These are phyloP conservation scores for Epistrophe grossulariae DNA, from an alignment of 2,888 invertebrate species.

Conservation along the genomic window DNA sequence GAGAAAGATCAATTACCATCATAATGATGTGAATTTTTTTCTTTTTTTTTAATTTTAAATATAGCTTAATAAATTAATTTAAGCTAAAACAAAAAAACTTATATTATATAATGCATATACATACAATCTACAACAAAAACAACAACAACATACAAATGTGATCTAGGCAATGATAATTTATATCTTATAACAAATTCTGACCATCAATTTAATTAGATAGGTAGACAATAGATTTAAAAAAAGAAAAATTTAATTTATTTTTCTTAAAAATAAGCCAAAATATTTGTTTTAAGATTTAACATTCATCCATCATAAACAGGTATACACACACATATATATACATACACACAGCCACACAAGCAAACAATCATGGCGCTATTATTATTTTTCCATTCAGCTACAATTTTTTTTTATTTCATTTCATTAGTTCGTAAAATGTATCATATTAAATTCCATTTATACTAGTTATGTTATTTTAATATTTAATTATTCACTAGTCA, in stretches of 20 bases:
- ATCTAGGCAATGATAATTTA: conserved; percentile 72
- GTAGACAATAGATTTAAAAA: neutral
- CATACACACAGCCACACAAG: neutral
- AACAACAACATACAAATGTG: conserved; percentile 47
- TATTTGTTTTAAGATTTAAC: conserved; percentile 7
- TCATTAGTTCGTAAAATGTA: conserved; percentile 40
- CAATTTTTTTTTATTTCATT: conserved; percentile 35
- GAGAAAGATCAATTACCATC: conserved; percentile 58
- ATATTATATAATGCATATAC: neutral
- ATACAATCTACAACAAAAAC: conserved; percentile 11
- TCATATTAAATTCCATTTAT: conserved; percentile 46
- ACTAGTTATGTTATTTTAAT: conserved; percentile 42
- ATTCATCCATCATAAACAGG: conserved; percentile 2
- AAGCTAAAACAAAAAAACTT: conserved; percentile 11
- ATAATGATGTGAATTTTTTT: conserved; percentile 39
- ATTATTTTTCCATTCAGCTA: conserved; percentile 22
- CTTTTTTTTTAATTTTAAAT: conserved; percentile 31
- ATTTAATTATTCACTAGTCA: conserved; percentile 71
- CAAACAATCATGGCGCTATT: conserved; percentile 11
- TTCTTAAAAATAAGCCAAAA: conserved; percentile 57
- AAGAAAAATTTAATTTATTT: conserved; percentile 31
- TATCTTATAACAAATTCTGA: conserved; percentile 64
- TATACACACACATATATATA: neutral
- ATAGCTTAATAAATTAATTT: conserved; percentile 21
- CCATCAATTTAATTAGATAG: conserved; percentile 18